A percentile compares a stretch with the other conserved stretches of the same genome.
phyloP scores from a whole-genome alignment of 2,797 vertebrate species.

The Tiaroga cobitis region DNA sequence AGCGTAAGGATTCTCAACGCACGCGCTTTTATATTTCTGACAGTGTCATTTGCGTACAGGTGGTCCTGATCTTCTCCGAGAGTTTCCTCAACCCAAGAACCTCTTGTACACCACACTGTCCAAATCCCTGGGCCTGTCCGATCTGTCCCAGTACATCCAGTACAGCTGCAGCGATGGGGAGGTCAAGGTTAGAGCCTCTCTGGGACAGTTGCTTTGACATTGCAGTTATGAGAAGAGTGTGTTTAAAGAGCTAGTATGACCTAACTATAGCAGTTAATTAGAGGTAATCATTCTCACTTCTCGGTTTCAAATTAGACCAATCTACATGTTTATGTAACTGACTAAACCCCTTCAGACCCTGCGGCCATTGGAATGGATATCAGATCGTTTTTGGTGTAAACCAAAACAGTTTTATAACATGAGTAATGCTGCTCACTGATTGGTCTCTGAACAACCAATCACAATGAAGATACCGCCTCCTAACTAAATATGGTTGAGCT shows the following conservation, averaged over 20 bases:
- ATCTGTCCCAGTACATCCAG: slow-evolving; percentile 84
- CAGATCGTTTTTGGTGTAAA: too few relatives aligned
- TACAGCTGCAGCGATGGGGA: slow-evolving; percentile 86
- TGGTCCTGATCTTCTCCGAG: slow-evolving; percentile 74
- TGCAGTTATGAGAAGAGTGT: too few relatives aligned
- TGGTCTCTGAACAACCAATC: too few relatives aligned
- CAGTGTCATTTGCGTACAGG: slow-evolving; percentile 49
- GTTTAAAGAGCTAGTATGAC: not conserved
- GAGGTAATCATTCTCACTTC: not conserved
- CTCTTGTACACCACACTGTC: slow-evolving; percentile 85
- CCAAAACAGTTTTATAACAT: too few relatives aligned
- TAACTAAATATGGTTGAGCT: too few relatives aligned
- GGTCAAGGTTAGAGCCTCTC: slow-evolving; percentile 73
- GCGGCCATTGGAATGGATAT: too few relatives aligned
- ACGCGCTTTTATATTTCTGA: not conserved
- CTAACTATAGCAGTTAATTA: not conserved
- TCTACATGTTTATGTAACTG: not conserved
- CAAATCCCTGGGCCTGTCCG: slow-evolving; percentile 81
- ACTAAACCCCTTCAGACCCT: not conserved
- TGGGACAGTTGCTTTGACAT: too few relatives aligned
- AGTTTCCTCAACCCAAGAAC: slow-evolving; percentile 91
- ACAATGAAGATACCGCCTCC: too few relatives aligned
- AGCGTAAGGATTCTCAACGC: not conserved
- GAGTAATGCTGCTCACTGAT: too few relatives aligned
- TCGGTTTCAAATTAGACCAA: not conserved